Base-by-base conservation (phyloP, 2,113 vertebrate species). In the Misgurnus mizolepis region DNA sequence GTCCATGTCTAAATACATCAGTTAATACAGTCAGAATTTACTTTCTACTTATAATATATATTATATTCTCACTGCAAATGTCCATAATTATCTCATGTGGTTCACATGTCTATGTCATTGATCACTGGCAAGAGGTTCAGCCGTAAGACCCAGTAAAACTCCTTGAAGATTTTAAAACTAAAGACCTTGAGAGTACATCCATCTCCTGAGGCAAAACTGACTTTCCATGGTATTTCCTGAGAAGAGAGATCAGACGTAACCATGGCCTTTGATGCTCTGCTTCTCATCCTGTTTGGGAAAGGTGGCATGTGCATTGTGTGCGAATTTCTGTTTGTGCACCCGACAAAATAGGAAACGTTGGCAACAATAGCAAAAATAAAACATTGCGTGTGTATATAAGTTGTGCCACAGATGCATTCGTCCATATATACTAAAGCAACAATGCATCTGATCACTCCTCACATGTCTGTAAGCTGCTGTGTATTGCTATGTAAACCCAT, bases 401-500 rank as follows among this genome's bases (percentile, higher is more conserved):
- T 60, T 74, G 12, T 55, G 11, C 67, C 53, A 12, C 7, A 45
- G 47, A 72, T 67, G 81, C 67, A 60, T 47, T 64, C 64, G 45
- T 43, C 68, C 49, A 82, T 67, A 55, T 53, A 83, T 60, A 34
- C 27, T 34, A 3, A 34, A 84, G 71, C 76, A 61, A 43, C 27
- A 56, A 39, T 43, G 12, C 56, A 41, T 17, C 68, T 61, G 82
- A 82, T 69, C 75, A 73, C 17, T 72, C 84, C 60, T 76, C 84
- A 79, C 78, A 85, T 76, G 87, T 84, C 73, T 86, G 80, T 87
- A 83, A 85, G 83, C 89, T 84, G 82, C 86, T 88, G 82, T 78
- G 74, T 90, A 87, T 86, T 90, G 86, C 89, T 84, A 88, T 88
- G 88, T 91, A 91, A 93, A 88, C 87, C 90, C 86, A 90, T 89